Percentiles rank a stretch among this genome's conserved stretches.
Conservation (phyloP, 2,113 vertebrate species). For the Pygoscelis adeliae region DNA sequence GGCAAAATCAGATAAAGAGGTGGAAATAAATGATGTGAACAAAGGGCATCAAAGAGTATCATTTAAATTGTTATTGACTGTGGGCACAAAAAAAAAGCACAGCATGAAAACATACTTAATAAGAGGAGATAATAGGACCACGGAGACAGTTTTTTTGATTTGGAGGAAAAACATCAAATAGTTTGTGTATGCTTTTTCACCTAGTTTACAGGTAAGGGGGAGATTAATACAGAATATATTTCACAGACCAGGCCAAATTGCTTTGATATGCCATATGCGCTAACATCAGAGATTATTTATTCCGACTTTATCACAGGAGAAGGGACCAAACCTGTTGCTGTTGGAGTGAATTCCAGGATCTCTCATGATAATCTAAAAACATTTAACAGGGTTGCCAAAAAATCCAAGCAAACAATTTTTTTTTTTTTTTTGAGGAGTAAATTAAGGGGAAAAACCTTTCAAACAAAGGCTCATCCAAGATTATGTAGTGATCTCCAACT, state of each 20-base stretch:
- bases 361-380: not conserved
- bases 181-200: not conserved
- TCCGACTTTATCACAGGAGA: not conserved
- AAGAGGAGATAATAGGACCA: slow-evolving; percentile 57
- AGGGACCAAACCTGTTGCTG: not conserved
- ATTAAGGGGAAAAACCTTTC: not conserved
- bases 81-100: slow-evolving; percentile 12
- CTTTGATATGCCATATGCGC: not conserved
- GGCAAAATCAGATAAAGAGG: slow-evolving; percentile 70
- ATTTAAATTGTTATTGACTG: slow-evolving; percentile 70
- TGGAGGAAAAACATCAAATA: not conserved
- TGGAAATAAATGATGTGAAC: slow-evolving; percentile 61
- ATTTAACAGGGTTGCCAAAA: not conserved
- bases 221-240: not conserved
- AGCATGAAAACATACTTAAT: slow-evolving; percentile 53
- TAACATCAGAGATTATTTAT: not conserved
- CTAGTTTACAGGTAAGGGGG: not conserved
- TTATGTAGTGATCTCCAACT: not conserved
- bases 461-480: not conserved
- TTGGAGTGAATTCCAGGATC: not conserved
- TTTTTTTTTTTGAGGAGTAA: not conserved
- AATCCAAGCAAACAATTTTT: not conserved
- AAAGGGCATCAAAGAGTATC: slow-evolving; percentile 53
- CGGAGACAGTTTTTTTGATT: not conserved
- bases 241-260: not conserved